Evolutionary conservation across 2,113 vertebrate genomes (phyloP).

Genomic region (Blennius ocellaris): DNA sequence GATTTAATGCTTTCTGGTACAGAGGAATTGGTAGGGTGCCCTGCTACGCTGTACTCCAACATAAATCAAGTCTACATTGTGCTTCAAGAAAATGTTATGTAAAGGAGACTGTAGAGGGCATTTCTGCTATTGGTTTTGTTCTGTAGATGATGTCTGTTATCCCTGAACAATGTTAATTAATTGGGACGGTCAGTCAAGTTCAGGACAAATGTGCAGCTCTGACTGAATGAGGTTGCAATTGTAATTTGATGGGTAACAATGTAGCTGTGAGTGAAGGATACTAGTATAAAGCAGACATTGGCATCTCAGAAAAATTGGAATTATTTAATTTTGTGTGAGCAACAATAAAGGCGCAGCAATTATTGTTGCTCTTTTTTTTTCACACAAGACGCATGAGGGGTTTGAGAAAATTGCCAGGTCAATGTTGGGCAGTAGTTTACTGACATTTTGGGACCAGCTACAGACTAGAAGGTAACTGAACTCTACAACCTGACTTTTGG

Average conservation of each 20-base stretch:
- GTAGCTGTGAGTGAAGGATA: background rate
- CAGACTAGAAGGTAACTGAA: too few relatives aligned
- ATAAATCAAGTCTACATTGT: conserved; percentile 63
- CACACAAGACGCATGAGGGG: background rate
- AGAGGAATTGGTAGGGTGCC: conserved; percentile 39
- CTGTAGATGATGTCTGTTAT: conserved; percentile 2
- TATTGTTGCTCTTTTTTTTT: background rate
- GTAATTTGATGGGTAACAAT: background rate
- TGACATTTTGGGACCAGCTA: too few relatives aligned
- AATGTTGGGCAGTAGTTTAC: too few relatives aligned
- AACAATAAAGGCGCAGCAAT: background rate
- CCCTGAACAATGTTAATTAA: too few relatives aligned
- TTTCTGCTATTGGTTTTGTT: background rate
- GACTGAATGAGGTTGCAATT: background rate
- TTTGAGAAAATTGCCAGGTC: background rate
- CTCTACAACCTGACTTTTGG: too few relatives aligned
- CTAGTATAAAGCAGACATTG: background rate
- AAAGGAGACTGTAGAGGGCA: too few relatives aligned
- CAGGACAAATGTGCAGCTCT: background rate
- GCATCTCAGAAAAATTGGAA: background rate
- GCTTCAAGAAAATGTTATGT: conserved; percentile 29
- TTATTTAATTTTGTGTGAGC: background rate
- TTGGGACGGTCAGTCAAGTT: conserved; percentile 14
- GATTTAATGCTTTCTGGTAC: conserved; percentile 73
- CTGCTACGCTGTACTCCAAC: conserved; percentile 44